phyloP scores from a whole-genome alignment of 2,888 invertebrate genomes.

The Hyposoter dolosus region DNA sequence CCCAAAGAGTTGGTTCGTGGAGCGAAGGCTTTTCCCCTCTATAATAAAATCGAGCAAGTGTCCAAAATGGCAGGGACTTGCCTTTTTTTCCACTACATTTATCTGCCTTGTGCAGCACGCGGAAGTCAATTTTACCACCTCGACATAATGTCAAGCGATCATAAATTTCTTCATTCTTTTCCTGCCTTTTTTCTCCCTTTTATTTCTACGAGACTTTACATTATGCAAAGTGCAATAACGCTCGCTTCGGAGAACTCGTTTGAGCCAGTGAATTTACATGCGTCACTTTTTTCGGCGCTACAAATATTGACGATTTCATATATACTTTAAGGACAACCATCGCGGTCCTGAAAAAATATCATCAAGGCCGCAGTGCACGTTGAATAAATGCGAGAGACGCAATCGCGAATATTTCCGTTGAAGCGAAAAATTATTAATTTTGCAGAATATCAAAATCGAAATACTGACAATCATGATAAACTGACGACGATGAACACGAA shows the following conservation, averaged over 20 bases:
- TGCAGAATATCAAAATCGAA: too few relatives aligned
- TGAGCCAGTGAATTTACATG: neutral
- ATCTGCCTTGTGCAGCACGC: conserved; percentile 40
- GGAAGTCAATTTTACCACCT: conserved; percentile 49
- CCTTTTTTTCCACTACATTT: conserved; percentile 25
- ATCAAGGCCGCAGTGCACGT: conserved; percentile 31
- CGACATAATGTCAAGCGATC: conserved; percentile 62
- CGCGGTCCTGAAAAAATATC: conserved; percentile 35
- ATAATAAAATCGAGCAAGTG: conserved; percentile 45
- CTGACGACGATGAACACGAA: too few relatives aligned
- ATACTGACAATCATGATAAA: too few relatives aligned
- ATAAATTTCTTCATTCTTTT: conserved; percentile 48
- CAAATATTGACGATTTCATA: conserved; percentile 20
- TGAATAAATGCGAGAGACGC: too few relatives aligned
- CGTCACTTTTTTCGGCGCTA: conserved; percentile 36
- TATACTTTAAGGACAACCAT: conserved; percentile 32
- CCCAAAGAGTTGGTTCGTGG: conserved; percentile 54
- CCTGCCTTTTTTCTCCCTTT: conserved; percentile 6
- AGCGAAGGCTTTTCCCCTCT: conserved; percentile 25
- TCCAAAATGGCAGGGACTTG: conserved; percentile 25
- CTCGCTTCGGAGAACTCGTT: neutral
- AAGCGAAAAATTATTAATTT: too few relatives aligned
- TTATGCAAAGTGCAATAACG: conserved; percentile 64
- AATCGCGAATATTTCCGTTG: too few relatives aligned
- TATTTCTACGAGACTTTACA: conserved; percentile 36